phyloP scores from a whole-genome alignment of 2,888 invertebrate genomes.

The Rhagium mordax region DNA sequence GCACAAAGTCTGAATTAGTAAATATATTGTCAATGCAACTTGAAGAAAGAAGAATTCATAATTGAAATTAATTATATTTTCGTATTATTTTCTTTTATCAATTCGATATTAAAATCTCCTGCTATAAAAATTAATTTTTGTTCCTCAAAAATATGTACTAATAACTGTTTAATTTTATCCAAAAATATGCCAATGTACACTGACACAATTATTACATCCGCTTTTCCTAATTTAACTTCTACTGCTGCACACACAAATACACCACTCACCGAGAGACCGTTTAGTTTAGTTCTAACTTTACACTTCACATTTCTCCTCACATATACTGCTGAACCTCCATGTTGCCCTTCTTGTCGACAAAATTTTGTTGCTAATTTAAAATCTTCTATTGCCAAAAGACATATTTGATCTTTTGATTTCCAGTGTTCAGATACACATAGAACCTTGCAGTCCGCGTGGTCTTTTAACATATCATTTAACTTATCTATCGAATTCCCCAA shows the following conservation, averaged over 20 bases:
- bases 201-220: slow-evolving; percentile 6
- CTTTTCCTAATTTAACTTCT: slow-evolving; percentile 4
- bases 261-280: neutral
- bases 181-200: neutral
- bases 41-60: neutral
- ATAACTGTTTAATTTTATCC: slow-evolving; percentile 1
- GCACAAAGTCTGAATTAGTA: neutral
- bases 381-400: neutral
- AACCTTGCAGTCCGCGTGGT: slow-evolving; percentile 3
- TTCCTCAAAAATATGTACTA: neutral
- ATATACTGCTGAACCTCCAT: slow-evolving; percentile 18
- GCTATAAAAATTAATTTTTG: slow-evolving; percentile 8
- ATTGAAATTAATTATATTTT: neutral
- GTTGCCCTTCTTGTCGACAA: slow-evolving; percentile 19
- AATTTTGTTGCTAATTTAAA: slow-evolving; percentile 12
- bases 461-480: slow-evolving; percentile 6
- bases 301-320: neutral
- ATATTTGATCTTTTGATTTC: slow-evolving; percentile 17
- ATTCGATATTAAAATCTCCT: neutral
- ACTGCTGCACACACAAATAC: slow-evolving; percentile 14
- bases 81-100: neutral
- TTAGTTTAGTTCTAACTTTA: slow-evolving; percentile 1
- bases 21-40: neutral
- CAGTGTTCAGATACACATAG: slow-evolving; percentile 12
- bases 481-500: neutral